These are phyloP conservation scores for Laupala kohalensis DNA, from an alignment of 1,140 invertebrate genomes.

Conservation along the genomic window DNA sequence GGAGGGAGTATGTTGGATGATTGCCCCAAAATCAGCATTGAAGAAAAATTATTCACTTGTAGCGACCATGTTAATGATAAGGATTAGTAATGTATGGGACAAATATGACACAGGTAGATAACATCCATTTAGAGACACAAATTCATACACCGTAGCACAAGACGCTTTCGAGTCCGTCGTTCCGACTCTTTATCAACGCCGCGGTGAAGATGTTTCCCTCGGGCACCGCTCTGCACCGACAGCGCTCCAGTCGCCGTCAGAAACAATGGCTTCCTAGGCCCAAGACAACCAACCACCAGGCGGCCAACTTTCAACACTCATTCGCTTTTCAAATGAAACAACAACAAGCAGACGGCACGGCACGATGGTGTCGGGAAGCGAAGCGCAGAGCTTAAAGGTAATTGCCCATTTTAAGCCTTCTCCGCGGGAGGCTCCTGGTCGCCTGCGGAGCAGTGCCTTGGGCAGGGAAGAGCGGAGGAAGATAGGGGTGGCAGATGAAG, in stretches of 20 bases:
- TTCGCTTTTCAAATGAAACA: neutral
- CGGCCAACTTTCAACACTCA: neutral
- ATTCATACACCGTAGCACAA: neutral
- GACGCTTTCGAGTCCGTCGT: too few species aligned
- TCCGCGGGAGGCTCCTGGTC: neutral
- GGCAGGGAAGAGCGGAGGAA: neutral
- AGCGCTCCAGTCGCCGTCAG: too few species aligned
- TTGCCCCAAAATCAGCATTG: too few species aligned
- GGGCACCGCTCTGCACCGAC: neutral
- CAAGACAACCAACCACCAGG: neutral
- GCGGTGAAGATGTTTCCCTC: neutral
- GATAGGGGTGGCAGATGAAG: neutral
- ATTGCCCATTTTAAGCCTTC: neutral
- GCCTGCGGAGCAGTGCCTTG: neutral
- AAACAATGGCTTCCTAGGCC: neutral
- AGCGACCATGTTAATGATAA: too few species aligned
- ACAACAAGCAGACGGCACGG: neutral
- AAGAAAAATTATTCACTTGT: too few species aligned
- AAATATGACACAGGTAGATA: too few species aligned
- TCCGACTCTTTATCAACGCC: neutral
- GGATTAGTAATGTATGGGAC: too few species aligned
- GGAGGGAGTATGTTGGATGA: too few species aligned
- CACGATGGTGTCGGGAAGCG: too few species aligned
- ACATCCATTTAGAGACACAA: too few species aligned
- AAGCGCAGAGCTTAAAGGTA: neutral